Percentiles rank a stretch among this genome's conserved stretches.
phyloP scores from a whole-genome alignment of 2,888 invertebrate genomes.

The Anodontia alba region DNA sequence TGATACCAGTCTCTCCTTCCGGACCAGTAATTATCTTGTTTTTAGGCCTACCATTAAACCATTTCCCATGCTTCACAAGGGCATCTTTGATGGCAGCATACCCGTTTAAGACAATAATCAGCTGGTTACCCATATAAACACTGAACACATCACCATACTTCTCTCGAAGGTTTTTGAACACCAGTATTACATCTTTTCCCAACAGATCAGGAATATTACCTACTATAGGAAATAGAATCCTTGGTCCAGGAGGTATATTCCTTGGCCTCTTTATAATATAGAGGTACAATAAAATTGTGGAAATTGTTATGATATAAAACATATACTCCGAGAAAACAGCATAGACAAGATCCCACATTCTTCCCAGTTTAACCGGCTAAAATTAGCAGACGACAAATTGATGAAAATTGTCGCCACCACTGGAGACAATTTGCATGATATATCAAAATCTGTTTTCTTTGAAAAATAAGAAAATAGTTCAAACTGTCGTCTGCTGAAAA shows the following conservation, averaged over 20 bases:
- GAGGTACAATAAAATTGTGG: background rate
- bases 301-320: background rate
- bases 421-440: too few species aligned
- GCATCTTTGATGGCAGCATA: constrained; percentile 63
- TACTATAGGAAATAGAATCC: background rate
- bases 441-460: too few species aligned
- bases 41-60: constrained; percentile 62
- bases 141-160: constrained; percentile 67
- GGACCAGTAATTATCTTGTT: constrained; percentile 22
- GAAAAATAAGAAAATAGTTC: too few species aligned
- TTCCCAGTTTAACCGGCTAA: too few species aligned
- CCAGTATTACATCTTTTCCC: constrained; percentile 11
- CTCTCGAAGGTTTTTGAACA: constrained; percentile 43
- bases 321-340: background rate
- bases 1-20: constrained; percentile 17
- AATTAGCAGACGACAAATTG: too few species aligned
- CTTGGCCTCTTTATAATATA: background rate
- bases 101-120: constrained; percentile 67
- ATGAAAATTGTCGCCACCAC: too few species aligned
- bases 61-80: constrained; percentile 61
- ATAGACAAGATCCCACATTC: too few species aligned
- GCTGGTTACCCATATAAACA: constrained; percentile 59
- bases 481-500: too few species aligned
- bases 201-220: constrained; percentile 13
- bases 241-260: constrained; percentile 10